Evolutionary conservation across 1,140 invertebrate genomes (phyloP).

Genomic region (Bombus ignitus): DNA sequence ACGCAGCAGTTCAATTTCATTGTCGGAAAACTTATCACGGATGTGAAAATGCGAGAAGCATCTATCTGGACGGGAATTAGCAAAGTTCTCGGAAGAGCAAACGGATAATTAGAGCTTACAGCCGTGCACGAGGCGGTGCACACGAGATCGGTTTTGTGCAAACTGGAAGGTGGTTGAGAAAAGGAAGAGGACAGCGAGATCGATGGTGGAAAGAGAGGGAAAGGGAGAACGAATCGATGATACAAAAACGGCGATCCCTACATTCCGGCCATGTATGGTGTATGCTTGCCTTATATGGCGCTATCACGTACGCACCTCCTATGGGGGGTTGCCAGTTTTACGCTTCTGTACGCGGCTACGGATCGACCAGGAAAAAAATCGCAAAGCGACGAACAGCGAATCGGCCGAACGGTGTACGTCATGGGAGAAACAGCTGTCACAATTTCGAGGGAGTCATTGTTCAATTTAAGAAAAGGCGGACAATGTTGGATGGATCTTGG

Average conservation of each 20-base stretch:
- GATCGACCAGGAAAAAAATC: conserved; percentile 42
- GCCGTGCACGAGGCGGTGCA: conserved; percentile 20
- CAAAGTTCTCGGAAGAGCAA: conserved; percentile 59
- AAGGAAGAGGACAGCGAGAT: conserved; percentile 43
- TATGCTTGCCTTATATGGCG: conserved; percentile 75
- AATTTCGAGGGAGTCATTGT: conserved; percentile 12
- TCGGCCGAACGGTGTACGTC: background rate
- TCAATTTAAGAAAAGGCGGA: background rate
- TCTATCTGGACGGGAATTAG: background rate
- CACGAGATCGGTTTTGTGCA: conserved; percentile 57
- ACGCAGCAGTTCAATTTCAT: background rate
- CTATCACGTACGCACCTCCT: conserved; percentile 72
- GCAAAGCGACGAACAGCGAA: conserved; percentile 8
- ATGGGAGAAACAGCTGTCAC: background rate
- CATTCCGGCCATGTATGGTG: conserved; percentile 79
- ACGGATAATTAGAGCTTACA: conserved; percentile 58
- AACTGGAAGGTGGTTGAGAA: conserved; percentile 40
- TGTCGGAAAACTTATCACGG: background rate
- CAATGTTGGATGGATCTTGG: no score
- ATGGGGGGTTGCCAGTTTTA: conserved; percentile 56
- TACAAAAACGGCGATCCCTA: conserved; percentile 81
- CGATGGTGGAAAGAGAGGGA: conserved; percentile 46
- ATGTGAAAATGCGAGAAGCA: background rate
- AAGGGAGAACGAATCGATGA: conserved; percentile 72
- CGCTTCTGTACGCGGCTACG: conserved; percentile 53